Conservation (phyloP, 2,888 invertebrate species). For the Cheilosia grossa region DNA sequence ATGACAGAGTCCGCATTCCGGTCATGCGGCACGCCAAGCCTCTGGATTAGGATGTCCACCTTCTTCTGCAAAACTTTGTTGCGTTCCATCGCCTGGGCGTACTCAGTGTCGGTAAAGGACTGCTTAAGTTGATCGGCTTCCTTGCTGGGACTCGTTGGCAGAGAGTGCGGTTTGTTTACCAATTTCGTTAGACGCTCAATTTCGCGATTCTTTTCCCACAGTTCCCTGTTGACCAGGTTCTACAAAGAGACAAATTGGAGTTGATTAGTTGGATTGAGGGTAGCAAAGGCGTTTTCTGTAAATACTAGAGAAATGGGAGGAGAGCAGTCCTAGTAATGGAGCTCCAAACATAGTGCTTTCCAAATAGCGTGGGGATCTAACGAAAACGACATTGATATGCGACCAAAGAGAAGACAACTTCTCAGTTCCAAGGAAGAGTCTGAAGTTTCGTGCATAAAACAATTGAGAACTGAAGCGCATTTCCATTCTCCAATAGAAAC, state of each 20-base stretch:
- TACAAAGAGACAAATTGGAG: conserved; percentile 77
- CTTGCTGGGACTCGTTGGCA: conserved; percentile 73
- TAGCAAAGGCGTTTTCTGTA: no score
- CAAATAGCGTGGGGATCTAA: no score
- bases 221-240: conserved; percentile 85
- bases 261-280: neutral
- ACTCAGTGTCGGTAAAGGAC: conserved; percentile 80
- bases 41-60: conserved; percentile 80
- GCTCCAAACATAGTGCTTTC: no score
- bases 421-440: no score
- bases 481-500: no score
- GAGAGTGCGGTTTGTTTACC: conserved; percentile 75
- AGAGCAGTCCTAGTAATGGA: no score
- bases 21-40: conserved; percentile 75
- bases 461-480: no score
- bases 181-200: conserved; percentile 84
- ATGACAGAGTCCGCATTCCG: conserved; percentile 77
- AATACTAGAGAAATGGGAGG: no score
- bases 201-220: conserved; percentile 85
- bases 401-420: no score
- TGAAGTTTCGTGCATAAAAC: no score
- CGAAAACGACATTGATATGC: no score
- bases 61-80: conserved; percentile 81
- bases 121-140: conserved; percentile 78
- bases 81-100: conserved; percentile 79